These are phyloP conservation scores for Bimastos eiseni DNA, from an alignment of 2,888 invertebrate genomes.

Conservation along the genomic window DNA sequence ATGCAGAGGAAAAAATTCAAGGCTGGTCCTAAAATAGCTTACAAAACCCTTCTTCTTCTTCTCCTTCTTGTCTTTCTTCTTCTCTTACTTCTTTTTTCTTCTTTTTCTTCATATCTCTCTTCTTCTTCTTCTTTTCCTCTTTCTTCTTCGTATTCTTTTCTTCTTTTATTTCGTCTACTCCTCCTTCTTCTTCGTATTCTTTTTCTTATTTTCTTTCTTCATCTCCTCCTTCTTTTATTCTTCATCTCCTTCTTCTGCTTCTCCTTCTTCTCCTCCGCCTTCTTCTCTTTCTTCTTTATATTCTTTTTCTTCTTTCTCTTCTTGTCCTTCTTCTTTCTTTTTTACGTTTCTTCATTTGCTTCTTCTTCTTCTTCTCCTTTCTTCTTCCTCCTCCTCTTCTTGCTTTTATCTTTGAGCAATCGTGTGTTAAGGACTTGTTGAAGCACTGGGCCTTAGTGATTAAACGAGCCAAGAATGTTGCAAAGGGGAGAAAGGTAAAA, in stretches of 20 bases:
- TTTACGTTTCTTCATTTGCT: too few relatives aligned
- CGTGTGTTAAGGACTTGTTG: too few relatives aligned
- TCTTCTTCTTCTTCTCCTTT: not conserved
- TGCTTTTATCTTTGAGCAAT: too few relatives aligned
- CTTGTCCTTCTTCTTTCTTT: not conserved
- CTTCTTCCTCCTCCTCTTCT: too few relatives aligned
- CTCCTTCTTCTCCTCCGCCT: too few relatives aligned
- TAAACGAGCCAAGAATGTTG: too few relatives aligned
- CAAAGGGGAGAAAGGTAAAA: not conserved
- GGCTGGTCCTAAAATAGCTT: too few relatives aligned
- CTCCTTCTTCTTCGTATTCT: constrained; percentile 1
- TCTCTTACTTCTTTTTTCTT: not conserved
- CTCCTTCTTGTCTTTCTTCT: too few relatives aligned
- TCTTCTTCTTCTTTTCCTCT: not conserved
- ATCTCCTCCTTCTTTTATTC: not conserved
- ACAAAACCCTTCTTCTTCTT: too few relatives aligned
- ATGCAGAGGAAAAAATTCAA: too few relatives aligned
- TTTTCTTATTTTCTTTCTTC: not conserved
- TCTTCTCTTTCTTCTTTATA: not conserved
- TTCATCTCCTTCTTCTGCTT: not conserved
- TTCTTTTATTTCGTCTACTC: not conserved
- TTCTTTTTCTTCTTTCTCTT: not conserved
- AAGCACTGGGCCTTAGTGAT: too few relatives aligned
- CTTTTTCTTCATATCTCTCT: too few relatives aligned
- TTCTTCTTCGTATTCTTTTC: not conserved